Conservation (phyloP, 2,888 invertebrate species). For the Xanthia togata region DNA sequence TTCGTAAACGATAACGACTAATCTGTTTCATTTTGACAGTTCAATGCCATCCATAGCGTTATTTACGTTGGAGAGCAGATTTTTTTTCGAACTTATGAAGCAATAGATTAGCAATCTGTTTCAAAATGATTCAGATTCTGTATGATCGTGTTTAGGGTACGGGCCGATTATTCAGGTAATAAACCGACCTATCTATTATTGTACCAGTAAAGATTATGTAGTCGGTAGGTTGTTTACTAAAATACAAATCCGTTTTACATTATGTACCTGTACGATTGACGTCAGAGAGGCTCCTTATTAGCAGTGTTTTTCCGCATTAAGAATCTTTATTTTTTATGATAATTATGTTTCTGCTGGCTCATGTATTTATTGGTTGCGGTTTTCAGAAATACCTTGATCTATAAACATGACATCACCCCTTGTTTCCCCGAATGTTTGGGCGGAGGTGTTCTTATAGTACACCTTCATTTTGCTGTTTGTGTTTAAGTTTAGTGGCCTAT, state of each 20-base stretch:
- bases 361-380: background rate
- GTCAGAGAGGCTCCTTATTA: conserved; percentile 27
- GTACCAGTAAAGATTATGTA: conserved; percentile 20
- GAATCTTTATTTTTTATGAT: background rate
- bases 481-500: no score
- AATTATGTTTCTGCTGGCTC: no score
- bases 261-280: conserved; percentile 32
- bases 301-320: conserved; percentile 6
- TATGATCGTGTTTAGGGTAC: no score
- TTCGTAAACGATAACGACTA: no score
- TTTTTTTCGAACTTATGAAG: no score
- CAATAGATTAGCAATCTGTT: no score
- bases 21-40: no score
- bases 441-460: background rate
- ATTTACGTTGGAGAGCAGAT: no score
- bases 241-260: background rate
- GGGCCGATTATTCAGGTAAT: conserved; percentile 8
- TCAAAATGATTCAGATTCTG: no score
- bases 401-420: background rate
- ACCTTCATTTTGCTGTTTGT: no score
- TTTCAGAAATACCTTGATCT: background rate
- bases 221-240: conserved; percentile 19
- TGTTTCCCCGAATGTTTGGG: background rate
- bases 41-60: no score
- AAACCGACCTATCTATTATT: conserved; percentile 12